Evolutionary conservation across 1,140 invertebrate genomes (phyloP).

Genomic region (Drosophila oshimai): DNA sequence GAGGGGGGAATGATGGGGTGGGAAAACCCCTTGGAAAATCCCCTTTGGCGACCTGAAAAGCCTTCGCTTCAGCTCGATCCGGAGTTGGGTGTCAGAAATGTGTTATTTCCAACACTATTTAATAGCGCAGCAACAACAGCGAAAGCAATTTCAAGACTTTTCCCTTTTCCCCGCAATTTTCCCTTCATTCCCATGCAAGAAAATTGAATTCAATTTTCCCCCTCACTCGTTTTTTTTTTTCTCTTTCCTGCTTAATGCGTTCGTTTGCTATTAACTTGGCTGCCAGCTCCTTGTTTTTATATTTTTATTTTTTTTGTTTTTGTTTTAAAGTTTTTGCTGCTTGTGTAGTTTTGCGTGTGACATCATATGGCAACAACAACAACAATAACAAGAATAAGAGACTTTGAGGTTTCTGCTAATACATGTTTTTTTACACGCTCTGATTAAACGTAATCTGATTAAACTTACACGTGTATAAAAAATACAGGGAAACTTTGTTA

Average conservation of each 20-base stretch:
- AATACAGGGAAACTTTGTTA: no score
- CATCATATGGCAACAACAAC: constrained; percentile 17
- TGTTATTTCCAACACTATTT: constrained; percentile 72
- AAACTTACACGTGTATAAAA: no score
- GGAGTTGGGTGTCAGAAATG: constrained; percentile 63
- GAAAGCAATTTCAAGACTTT: constrained; percentile 36
- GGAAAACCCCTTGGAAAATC: neutral
- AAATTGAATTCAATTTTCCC: constrained; percentile 70
- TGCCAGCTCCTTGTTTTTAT: neutral
- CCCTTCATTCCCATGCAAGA: constrained; percentile 29
- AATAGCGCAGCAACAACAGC: constrained; percentile 47
- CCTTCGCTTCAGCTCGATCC: constrained; percentile 15
- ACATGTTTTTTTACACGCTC: neutral
- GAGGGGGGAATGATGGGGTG: no score
- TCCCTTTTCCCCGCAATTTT: neutral
- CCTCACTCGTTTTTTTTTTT: constrained; percentile 7
- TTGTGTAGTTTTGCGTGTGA: constrained; percentile 29
- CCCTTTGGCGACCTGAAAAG: constrained; percentile 16
- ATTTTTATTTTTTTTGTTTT: no score
- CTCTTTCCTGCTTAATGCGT: constrained; percentile 58
- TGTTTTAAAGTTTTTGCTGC: constrained; percentile 18
- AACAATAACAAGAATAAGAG: constrained; percentile 1
- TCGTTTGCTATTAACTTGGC: constrained; percentile 65
- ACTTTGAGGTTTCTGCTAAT: neutral
- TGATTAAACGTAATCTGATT: neutral